Evolutionary conservation across 2,113 vertebrate species (phyloP), one percentile per base, ranked within the genome.

Genomic region (Casuarius casuarius): DNA sequence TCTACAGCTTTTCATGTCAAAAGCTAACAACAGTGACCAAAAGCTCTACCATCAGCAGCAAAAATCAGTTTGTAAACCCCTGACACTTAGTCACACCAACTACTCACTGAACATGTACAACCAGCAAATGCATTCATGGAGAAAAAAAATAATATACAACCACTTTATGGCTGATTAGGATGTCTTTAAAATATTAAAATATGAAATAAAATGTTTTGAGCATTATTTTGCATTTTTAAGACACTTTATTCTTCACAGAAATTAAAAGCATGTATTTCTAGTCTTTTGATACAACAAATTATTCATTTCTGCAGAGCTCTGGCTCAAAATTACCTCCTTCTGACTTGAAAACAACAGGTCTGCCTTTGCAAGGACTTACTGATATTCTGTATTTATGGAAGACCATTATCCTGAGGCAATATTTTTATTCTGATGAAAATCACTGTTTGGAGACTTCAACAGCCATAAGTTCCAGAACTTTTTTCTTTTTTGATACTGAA

Each of bases 101-200:
- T 54, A 9, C 18, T 79, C 29, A 20, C 28, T 49, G 12, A 49
- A 82, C 5, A 65, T 35, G 35, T 79, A 40, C 42, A 73, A 33
- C 13, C 5, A 92, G 90, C 42, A 84, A 66, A n/a, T 25, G 54
- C 0, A 0, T 4, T 59, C 17, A 74, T 5, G 52, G 4, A 31
- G 20, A n/a, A 51, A 76, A 78, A 52, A 40, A 59, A 17, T 9
- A 80, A 49, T 7, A 61, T 2, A 12, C 11, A 54, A 54, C 4
- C 77, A 76, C 1, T 67, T 21, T 17, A 75, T 3, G 11, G 12
- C 10, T 67, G 19, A 65, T 77, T 67, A 87, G 62, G 29, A 58
- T 10, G 71, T 6, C 8, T 86, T 93, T 68, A 87, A 89, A 93
- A 75, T 46, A 17, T 58, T 63, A 59, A 90, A 89, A 63, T 26